Conservation (phyloP, 2,797 vertebrate species). For the Astyanax mexicanus region DNA sequence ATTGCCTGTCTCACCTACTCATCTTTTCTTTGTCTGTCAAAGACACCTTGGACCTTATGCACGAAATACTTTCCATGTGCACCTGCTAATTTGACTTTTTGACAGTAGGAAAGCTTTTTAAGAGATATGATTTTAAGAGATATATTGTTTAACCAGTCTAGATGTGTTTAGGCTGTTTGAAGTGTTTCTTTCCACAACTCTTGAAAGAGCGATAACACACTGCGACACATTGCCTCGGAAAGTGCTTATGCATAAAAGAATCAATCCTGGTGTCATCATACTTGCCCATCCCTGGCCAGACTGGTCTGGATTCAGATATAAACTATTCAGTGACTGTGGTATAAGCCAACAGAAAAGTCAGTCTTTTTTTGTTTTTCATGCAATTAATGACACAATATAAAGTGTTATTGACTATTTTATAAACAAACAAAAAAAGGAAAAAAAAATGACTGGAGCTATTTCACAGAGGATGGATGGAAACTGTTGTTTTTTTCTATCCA, state of each 20-base stretch:
- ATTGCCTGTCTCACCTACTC: background rate
- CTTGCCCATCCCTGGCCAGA: constrained; percentile 54
- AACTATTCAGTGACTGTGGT: constrained; percentile 72
- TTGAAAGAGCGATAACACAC: constrained; percentile 65
- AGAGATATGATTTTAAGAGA: constrained; percentile 63
- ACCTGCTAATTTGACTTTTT: constrained; percentile 56
- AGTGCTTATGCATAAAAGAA: constrained; percentile 78
- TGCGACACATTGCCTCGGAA: constrained; percentile 73
- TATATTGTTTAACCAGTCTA: constrained; percentile 65
- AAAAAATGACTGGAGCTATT: constrained; percentile 65
- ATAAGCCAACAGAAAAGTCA: constrained; percentile 56
- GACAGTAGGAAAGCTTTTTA: constrained; percentile 70
- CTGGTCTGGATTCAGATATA: constrained; percentile 76
- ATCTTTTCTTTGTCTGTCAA: constrained; percentile 42
- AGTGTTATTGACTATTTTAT: constrained; percentile 69
- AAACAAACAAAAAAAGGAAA: constrained; percentile 66
- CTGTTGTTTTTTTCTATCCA: constrained; percentile 56
- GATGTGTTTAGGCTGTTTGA: constrained; percentile 68
- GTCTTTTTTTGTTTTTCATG: constrained; percentile 68
- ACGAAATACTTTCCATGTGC: constrained; percentile 79
- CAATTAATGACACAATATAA: constrained; percentile 72
- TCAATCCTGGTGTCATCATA: constrained; percentile 65
- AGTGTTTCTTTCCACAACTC: constrained; percentile 63
- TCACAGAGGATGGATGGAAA: constrained; percentile 67
- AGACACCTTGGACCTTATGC: constrained; percentile 77